These are phyloP conservation scores for Aldrovandia affinis DNA, from an alignment of 2,797 vertebrate genomes.

Conservation along the genomic window DNA sequence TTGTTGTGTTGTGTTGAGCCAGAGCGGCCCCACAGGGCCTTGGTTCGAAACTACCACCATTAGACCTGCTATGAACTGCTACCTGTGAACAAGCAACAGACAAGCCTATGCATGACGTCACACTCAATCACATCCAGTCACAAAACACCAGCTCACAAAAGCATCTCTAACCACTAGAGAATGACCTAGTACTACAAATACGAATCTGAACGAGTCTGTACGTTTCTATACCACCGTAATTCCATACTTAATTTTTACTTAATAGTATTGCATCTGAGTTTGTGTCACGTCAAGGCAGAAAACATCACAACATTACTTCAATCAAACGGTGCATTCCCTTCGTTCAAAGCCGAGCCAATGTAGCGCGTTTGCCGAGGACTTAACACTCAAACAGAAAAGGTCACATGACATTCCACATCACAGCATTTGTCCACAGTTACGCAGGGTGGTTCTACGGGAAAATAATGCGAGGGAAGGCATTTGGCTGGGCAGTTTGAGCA, in stretches of 20 bases:
- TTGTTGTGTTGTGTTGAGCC: no score
- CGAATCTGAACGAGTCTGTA: background rate
- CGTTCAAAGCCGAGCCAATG: background rate
- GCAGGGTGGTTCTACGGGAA: background rate
- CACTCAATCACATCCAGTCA: background rate
- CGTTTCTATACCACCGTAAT: background rate
- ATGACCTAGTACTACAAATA: background rate
- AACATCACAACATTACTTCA: background rate
- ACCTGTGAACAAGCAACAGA: background rate
- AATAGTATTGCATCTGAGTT: constrained; percentile 10
- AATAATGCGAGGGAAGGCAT: background rate
- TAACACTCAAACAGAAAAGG: background rate
- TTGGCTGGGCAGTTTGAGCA: background rate
- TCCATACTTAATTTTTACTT: background rate
- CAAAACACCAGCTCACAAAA: background rate
- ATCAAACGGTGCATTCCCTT: background rate
- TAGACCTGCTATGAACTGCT: background rate
- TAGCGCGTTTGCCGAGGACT: background rate
- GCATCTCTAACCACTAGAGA: background rate
- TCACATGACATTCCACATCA: background rate
- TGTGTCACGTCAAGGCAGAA: background rate
- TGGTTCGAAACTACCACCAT: no score
- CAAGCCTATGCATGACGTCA: background rate
- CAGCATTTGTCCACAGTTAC: background rate
- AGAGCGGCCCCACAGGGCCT: no score